phyloP scores from a whole-genome alignment of 2,113 vertebrate genomes.

The Sander lucioperca region DNA sequence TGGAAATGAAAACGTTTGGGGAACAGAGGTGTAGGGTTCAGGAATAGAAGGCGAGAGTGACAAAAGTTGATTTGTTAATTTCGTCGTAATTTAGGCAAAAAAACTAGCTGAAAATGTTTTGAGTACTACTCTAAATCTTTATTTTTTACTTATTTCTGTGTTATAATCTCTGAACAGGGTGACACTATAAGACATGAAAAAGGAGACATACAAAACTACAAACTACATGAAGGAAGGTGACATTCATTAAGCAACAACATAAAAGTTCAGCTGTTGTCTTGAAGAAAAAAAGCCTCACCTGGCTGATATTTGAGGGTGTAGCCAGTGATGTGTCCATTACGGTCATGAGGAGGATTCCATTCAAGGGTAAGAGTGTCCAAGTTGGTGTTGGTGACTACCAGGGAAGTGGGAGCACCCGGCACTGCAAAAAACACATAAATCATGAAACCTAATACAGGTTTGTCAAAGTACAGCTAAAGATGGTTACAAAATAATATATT shows the following conservation, averaged over 20 bases:
- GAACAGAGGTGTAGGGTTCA: constrained; percentile 63
- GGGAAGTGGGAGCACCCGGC: constrained; percentile 89
- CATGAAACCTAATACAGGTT: background rate
- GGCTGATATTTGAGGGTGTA: constrained; percentile 95
- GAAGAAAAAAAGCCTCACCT: constrained; percentile 86
- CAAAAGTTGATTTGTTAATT: constrained; percentile 76
- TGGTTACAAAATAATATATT: background rate
- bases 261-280: background rate
- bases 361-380: constrained; percentile 92
- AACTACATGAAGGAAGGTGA: constrained; percentile 54
- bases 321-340: constrained; percentile 91
- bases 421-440: constrained; percentile 80
- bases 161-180: constrained; percentile 35
- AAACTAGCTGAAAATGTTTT: constrained; percentile 36
- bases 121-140: constrained; percentile 15
- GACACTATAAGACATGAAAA: constrained; percentile 52
- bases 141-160: background rate
- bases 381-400: constrained; percentile 88
- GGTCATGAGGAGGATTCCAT: constrained; percentile 91
- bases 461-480: background rate
- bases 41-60: constrained; percentile 61
- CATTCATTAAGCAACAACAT: background rate
- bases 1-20: constrained; percentile 54
- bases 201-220: constrained; percentile 59
- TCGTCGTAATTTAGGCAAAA: constrained; percentile 49